Evolutionary conservation across 2,888 invertebrate genomes (phyloP), one percentile per base, ranked within the genome.

Genomic region (Alviniconcha strummeri): DNA sequence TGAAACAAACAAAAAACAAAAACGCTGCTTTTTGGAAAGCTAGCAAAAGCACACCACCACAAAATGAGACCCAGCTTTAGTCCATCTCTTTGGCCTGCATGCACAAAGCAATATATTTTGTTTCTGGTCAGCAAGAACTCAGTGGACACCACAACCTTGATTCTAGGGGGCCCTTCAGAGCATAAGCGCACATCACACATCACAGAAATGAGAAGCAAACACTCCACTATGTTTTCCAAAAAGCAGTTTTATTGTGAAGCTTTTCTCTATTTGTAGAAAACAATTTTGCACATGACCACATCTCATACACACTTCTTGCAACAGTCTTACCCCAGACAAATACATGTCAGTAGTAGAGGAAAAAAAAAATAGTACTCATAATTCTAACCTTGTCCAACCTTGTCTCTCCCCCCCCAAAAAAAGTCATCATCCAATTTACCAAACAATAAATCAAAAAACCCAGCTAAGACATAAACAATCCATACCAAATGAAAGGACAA

Each of bases 71-170:
- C 52, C 60, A 74, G 69, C 55, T 80, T 54, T 80, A 17, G 4
- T 60, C 19, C 57, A 15, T 76, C 55, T 78, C 52, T 80, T 69
- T 80, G 4, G 55, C 71, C 81, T 74, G 74, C 81, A 71, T 81
- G 81, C 57, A 71, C 7, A 57, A 57, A 13, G 81, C 60, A 57
- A 19, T 7, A 57, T 77, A n/a, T 57, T 17, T n/a, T 76, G 54
- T 56, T 17, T 54, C 55, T 17, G 19, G 56, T 36, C 2, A 67
- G n/a, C 8, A 36, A 82, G 67, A 75, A 81, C 78, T 72, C 72
- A 81, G 80, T 75, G 83, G 86, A 87, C 87, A 87, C 87, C 87
- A 87, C 83, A 84, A 87, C 87, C 87, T 86, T 85, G 86, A 85
- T 77, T 81, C 81, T 81, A 81, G 13, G 72, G 36, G 76, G 54